phyloP scores from a whole-genome alignment of 2,888 invertebrate genomes.

The Eristalis arbustorum region DNA sequence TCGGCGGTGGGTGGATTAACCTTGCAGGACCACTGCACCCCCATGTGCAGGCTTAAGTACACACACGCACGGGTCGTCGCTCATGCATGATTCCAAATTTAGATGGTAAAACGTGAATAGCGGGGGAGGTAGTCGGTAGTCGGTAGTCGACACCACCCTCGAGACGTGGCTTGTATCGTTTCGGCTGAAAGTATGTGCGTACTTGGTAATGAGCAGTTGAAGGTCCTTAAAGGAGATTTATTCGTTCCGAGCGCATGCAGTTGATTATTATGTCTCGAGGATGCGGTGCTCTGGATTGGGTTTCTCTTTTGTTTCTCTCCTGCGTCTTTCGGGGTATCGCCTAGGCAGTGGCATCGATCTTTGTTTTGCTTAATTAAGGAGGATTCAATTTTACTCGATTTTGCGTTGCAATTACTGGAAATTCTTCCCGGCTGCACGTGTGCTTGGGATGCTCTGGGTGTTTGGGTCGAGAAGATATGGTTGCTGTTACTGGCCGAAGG shows the following conservation, averaged over 20 bases:
- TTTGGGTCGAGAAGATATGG: background rate
- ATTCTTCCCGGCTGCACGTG: background rate
- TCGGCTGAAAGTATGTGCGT: background rate
- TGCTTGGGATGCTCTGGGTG: background rate
- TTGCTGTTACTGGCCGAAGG: too few species aligned
- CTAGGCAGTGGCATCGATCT: constrained; percentile 1
- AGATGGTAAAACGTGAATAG: constrained; percentile 56
- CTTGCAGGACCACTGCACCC: constrained; percentile 49
- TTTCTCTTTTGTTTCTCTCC: constrained; percentile 10
- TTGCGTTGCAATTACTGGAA: background rate
- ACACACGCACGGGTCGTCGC: background rate
- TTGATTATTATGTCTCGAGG: constrained; percentile 19
- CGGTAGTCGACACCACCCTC: background rate
- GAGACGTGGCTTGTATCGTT: constrained; percentile 15
- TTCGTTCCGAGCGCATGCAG: constrained; percentile 33
- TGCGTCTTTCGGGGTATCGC: background rate
- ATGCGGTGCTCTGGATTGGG: background rate
- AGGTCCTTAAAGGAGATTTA: constrained; percentile 55
- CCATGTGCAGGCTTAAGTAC: constrained; percentile 12
- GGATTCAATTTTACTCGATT: background rate
- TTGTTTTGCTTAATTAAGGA: background rate
- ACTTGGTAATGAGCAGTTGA: constrained; percentile 31
- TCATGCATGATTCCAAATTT: constrained; percentile 49
- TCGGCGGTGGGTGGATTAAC: constrained; percentile 28
- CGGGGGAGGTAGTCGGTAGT: too few species aligned